Conservation (phyloP, 1,140 invertebrate genomes). For the Drosophila paulistorum region DNA sequence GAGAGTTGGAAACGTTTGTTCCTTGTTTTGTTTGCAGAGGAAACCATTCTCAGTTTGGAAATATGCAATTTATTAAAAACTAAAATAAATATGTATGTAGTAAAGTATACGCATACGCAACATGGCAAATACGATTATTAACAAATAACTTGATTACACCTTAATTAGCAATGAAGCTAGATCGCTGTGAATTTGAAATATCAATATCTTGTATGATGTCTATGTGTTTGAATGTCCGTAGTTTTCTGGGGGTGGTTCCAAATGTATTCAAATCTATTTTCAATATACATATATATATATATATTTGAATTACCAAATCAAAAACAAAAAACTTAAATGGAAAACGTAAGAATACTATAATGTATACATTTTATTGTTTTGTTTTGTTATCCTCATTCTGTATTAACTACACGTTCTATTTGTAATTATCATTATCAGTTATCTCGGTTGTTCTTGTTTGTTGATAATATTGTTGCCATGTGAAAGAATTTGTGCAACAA, state of each 20-base stretch:
- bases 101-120: slow-evolving; percentile 61
- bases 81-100: slow-evolving; percentile 71
- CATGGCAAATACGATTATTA: slow-evolving; percentile 73
- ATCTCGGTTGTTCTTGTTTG: slow-evolving; percentile 33
- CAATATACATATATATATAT: slow-evolving; percentile 31
- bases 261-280: neutral
- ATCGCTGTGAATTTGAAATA: slow-evolving; percentile 23
- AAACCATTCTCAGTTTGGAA: slow-evolving; percentile 54
- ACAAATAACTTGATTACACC: slow-evolving; percentile 71
- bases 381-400: slow-evolving; percentile 41
- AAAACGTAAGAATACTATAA: slow-evolving; percentile 59
- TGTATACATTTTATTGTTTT: slow-evolving; percentile 53
- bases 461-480: slow-evolving; percentile 37
- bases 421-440: slow-evolving; percentile 73
- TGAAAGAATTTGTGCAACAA: slow-evolving; percentile 50
- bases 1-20: neutral
- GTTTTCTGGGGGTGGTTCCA: neutral
- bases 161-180: slow-evolving; percentile 16
- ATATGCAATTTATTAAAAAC: slow-evolving; percentile 36
- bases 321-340: slow-evolving; percentile 52
- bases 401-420: slow-evolving; percentile 66
- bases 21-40: slow-evolving; percentile 14
- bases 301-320: slow-evolving; percentile 35
- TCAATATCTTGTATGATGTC: slow-evolving; percentile 22
- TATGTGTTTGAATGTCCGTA: slow-evolving; percentile 21